Evolutionary conservation across 2,797 vertebrate species (phyloP), one percentile per base, ranked within the genome.

Genomic region (Hybognathus amarus): DNA sequence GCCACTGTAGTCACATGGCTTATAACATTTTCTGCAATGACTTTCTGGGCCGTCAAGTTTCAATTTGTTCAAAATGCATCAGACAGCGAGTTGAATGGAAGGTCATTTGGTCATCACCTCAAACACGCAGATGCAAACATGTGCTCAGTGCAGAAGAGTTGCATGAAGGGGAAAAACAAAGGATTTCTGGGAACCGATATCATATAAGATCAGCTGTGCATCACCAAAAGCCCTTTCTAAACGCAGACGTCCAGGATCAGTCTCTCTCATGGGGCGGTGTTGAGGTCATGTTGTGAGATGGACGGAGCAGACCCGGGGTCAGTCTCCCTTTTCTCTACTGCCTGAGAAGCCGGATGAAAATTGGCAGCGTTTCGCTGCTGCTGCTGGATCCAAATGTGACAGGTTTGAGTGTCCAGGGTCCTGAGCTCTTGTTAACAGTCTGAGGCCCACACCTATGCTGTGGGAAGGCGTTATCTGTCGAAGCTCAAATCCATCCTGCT

Each of bases 361-460:
- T 86, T 83, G 85, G 82, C 83, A 42, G 45, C 4, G 12, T 45
- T 61, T 81, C 63, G 10, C n/a, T 5, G 10, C n/a, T 5, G 2
- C 76, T 75, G 56, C 71, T 84, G 80, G 86, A 88, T 87, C 70
- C 66, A 63, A 82, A 71, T 40, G 59, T 83, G 84, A 83, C 79
- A 77, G 85, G 76, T 87, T 80, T 76, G 77, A 85, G 78, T 47
- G 54, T 71, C 22, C 15, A 84, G 68, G 63, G 76, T 77, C 70
- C 73, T 76, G 42, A 79, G 66, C 74, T 66, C 83, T 87, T 63
- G 64, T 89, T 88, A 90, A 85, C 69, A 83, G 71, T 38, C 73
- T 63, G 30, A 67, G 56, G 69, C 66, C 82, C 79, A 88, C 83
- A 77, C 87, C 86, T 85, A 84, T 59, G 64, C 79, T 77, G 73